phyloP scores from a whole-genome alignment of 2,888 invertebrate genomes.

The Mamestra brassicae region DNA sequence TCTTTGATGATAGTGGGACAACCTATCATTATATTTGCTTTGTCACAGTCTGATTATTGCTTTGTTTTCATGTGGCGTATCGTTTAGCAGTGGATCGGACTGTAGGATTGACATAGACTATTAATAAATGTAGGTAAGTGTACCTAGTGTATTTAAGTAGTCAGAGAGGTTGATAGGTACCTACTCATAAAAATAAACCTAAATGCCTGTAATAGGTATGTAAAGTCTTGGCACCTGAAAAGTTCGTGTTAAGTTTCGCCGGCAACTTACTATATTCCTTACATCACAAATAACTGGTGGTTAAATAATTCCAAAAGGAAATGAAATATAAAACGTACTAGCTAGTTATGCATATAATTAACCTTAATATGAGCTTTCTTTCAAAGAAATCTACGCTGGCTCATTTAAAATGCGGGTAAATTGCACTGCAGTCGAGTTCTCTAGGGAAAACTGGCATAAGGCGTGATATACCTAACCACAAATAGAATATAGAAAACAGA shows the following conservation, averaged over 20 bases:
- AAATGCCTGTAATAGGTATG: too few relatives aligned
- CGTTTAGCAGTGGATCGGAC: too few relatives aligned
- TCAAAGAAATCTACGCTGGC: conserved; percentile 41
- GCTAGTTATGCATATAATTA: conserved; percentile 16
- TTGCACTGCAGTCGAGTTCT: conserved; percentile 46
- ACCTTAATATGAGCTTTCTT: conserved; percentile 32
- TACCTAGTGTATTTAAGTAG: too few relatives aligned
- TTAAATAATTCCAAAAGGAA: conserved; percentile 1
- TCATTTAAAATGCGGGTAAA: conserved; percentile 58
- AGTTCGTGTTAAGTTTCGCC: background rate
- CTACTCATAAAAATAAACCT: too few relatives aligned
- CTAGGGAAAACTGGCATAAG: conserved; percentile 42
- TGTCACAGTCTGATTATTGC: conserved; percentile 9
- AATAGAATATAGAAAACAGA: conserved; percentile 17
- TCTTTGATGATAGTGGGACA: conserved; percentile 15
- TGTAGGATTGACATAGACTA: too few relatives aligned
- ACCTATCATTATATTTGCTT: conserved; percentile 36
- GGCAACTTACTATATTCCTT: background rate
- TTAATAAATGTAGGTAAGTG: too few relatives aligned
- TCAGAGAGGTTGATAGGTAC: too few relatives aligned
- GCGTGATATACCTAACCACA: conserved; percentile 1
- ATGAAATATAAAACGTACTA: background rate
- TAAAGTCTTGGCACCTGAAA: too few relatives aligned
- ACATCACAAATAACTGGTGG: background rate
- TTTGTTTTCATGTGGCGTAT: too few relatives aligned